Evolutionary conservation across 2,888 invertebrate genomes (phyloP).

Genomic region (Eupelmus urozonus): DNA sequence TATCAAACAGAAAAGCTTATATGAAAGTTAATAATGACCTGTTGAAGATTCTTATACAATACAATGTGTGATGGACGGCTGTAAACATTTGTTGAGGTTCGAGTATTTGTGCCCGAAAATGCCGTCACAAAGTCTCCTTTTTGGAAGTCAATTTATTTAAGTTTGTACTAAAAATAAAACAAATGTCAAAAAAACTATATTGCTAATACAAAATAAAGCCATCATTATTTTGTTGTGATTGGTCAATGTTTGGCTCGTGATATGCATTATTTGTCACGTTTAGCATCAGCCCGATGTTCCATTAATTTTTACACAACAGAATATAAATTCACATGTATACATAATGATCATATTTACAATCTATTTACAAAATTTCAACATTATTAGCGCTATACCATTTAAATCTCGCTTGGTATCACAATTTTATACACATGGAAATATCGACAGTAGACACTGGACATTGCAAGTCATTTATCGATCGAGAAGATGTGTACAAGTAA

Average conservation of each 20-base stretch:
- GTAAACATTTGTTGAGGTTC: conserved; percentile 5
- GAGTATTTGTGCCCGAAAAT: conserved; percentile 1
- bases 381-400: conserved; percentile 33
- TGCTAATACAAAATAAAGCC: too few relatives aligned
- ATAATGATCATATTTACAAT: conserved; percentile 52
- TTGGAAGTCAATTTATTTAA: too few relatives aligned
- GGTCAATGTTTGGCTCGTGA: conserved; percentile 57
- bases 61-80: conserved; percentile 8
- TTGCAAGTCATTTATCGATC: conserved; percentile 40
- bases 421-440: conserved; percentile 53
- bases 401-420: conserved; percentile 49
- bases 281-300: conserved; percentile 29
- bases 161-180: neutral
- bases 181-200: neutral
- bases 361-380: conserved; percentile 52
- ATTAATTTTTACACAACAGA: conserved; percentile 44
- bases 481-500: neutral
- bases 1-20: too few relatives aligned
- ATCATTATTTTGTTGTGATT: conserved; percentile 9
- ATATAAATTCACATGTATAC: conserved; percentile 50
- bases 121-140: neutral
- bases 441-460: conserved; percentile 46
- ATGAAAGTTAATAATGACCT: too few relatives aligned
- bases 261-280: conserved; percentile 56
- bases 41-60: neutral